These are phyloP conservation scores for Drosophila santomea DNA, from an alignment of 1,140 invertebrate genomes.

Conservation along the genomic window DNA sequence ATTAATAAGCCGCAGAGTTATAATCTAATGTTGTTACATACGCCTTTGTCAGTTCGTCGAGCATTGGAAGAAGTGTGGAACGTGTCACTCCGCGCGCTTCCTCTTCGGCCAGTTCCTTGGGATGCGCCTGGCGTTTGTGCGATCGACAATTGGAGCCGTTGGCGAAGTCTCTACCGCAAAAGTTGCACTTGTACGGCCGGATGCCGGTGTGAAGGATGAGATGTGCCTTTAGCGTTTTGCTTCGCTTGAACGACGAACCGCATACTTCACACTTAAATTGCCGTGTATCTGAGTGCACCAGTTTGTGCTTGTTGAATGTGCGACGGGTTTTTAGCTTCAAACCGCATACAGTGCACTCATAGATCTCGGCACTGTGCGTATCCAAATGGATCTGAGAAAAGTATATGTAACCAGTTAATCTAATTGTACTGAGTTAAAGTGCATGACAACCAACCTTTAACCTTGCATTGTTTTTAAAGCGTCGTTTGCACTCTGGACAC, in stretches of 20 bases:
- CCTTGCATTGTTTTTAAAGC: slow-evolving; percentile 81
- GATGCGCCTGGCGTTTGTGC: slow-evolving; percentile 85
- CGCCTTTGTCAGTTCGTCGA: slow-evolving; percentile 75
- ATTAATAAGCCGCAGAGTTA: neutral
- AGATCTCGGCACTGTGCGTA: slow-evolving; percentile 84
- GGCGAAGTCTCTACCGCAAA: slow-evolving; percentile 85
- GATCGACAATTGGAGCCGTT: slow-evolving; percentile 86
- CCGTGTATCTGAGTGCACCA: slow-evolving; percentile 85
- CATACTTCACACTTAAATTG: slow-evolving; percentile 85
- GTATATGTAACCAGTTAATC: neutral
- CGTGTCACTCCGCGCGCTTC: slow-evolving; percentile 69
- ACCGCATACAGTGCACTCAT: slow-evolving; percentile 85
- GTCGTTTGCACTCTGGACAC: slow-evolving; percentile 84
- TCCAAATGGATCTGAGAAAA: slow-evolving; percentile 71
- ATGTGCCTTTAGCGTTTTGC: slow-evolving; percentile 84
- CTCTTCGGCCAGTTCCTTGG: slow-evolving; percentile 84
- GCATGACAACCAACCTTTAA: slow-evolving; percentile 53
- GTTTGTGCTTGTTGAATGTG: slow-evolving; percentile 85
- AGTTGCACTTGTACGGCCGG: slow-evolving; percentile 85
- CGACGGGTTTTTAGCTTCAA: slow-evolving; percentile 85
- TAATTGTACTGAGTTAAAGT: too few relatives aligned
- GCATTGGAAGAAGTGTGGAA: slow-evolving; percentile 65
- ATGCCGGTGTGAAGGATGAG: slow-evolving; percentile 85
- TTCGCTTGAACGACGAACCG: slow-evolving; percentile 74
- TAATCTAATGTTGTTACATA: slow-evolving; percentile 21